These are phyloP conservation scores for Ceyx melanurus DNA, from an alignment of 2,113 vertebrate genomes.

Conservation along the genomic window DNA sequence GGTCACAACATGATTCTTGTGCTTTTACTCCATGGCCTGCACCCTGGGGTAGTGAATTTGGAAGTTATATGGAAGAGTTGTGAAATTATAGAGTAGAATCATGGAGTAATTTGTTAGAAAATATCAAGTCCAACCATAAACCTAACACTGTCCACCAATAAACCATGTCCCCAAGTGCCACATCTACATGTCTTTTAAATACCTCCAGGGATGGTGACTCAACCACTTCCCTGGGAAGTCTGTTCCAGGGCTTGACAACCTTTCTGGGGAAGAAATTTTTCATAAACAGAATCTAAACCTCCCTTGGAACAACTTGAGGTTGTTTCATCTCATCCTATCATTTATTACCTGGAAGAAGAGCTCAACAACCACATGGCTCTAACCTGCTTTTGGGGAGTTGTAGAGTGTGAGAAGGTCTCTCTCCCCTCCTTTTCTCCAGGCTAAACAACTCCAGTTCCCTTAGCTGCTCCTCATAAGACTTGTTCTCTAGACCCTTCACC, in stretches of 20 bases:
- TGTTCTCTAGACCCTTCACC: background rate
- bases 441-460: background rate
- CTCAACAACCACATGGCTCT: rapidly evolving
- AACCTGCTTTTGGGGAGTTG: background rate
- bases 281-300: background rate
- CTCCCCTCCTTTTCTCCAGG: background rate
- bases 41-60: background rate
- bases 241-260: background rate
- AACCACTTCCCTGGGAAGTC: background rate
- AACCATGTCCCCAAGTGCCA: background rate
- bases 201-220: background rate
- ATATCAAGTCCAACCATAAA: background rate
- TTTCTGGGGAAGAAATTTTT: background rate
- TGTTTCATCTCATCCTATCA: background rate
- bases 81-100: background rate
- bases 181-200: rapidly evolving
- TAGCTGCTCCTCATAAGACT: background rate
- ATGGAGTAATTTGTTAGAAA: background rate
- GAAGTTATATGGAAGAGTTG: background rate
- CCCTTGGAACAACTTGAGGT: background rate
- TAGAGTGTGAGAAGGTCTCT: rapidly evolving
- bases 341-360: background rate
- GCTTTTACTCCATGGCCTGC: background rate
- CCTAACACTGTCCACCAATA: background rate
- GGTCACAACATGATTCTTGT: background rate